Evolutionary conservation across 2,113 vertebrate species (phyloP).

Genomic region (Nannospalax galili): DNA sequence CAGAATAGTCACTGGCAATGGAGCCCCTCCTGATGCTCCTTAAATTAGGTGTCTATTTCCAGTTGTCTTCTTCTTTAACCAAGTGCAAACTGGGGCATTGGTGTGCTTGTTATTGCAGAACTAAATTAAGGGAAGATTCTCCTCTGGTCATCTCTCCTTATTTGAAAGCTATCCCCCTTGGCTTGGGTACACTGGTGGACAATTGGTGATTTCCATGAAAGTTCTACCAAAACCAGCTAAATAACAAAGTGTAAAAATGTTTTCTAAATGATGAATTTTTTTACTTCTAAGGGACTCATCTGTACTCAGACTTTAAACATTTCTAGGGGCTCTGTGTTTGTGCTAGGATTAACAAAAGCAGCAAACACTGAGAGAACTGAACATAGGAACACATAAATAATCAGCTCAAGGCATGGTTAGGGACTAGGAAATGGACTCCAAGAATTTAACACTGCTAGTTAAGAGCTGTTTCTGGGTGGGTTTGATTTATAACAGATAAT

Average conservation of each 20-base stretch:
- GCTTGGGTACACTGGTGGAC: neutral
- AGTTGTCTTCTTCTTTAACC: neutral
- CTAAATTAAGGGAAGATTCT: neutral
- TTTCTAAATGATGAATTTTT: neutral
- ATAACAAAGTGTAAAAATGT: neutral
- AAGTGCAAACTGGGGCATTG: neutral
- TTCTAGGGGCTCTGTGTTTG: neutral
- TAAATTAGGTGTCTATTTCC: neutral
- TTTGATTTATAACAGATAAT: slow-evolving; percentile 45
- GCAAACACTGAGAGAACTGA: neutral
- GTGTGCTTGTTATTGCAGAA: slow-evolving; percentile 9
- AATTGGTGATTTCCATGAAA: neutral
- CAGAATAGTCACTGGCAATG: neutral
- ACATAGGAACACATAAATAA: neutral
- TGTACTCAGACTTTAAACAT: neutral
- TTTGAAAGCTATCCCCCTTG: neutral
- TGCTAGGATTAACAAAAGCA: neutral
- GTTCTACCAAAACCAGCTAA: neutral
- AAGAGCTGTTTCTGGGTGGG: slow-evolving; percentile 41
- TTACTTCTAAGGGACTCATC: neutral
- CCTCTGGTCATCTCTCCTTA: neutral
- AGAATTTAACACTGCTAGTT: neutral
- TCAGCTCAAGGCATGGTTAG: slow-evolving; percentile 1
- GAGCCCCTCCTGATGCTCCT: neutral
- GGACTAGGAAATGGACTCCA: neutral